Evolutionary conservation across 2,888 invertebrate species (phyloP).

Genomic region (Eristalis arbustorum): DNA sequence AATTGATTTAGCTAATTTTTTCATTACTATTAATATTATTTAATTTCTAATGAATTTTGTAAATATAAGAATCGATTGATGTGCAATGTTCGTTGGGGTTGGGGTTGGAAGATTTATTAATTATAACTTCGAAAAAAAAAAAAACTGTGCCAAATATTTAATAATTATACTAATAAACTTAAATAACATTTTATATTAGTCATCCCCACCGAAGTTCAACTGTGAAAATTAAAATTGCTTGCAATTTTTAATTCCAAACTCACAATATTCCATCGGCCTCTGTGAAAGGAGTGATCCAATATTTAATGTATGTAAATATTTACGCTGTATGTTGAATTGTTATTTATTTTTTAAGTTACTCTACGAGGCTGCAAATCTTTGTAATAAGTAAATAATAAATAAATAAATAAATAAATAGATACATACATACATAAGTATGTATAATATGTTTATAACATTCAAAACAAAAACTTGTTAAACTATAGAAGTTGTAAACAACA

Average conservation of each 20-base stretch:
- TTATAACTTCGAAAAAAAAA: slow-evolving; percentile 60
- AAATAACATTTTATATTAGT: slow-evolving; percentile 71
- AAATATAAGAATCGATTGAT: slow-evolving; percentile 54
- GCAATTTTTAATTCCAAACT: slow-evolving; percentile 32
- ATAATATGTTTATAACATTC: slow-evolving; percentile 3
- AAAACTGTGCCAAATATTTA: slow-evolving; percentile 62
- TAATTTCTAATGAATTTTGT: slow-evolving; percentile 42
- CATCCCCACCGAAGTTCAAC: slow-evolving; percentile 75
- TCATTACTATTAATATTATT: slow-evolving; percentile 43
- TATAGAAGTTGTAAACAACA: slow-evolving; percentile 14
- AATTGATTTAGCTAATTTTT: slow-evolving; percentile 51
- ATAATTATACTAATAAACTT: slow-evolving; percentile 16
- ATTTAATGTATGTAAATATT: slow-evolving; percentile 65
- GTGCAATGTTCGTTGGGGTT: slow-evolving; percentile 68
- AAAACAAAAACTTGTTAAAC: slow-evolving; percentile 38
- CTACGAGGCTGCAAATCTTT: slow-evolving; percentile 77
- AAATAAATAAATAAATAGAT: neutral
- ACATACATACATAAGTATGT: too few species aligned
- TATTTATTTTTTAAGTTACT: slow-evolving; percentile 80
- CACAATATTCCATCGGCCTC: slow-evolving; percentile 53
- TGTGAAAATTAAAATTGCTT: slow-evolving; percentile 50
- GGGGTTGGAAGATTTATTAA: slow-evolving; percentile 49
- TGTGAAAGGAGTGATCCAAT: slow-evolving; percentile 28
- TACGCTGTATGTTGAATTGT: slow-evolving; percentile 73
- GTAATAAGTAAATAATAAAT: neutral